Evolutionary conservation across 1,140 invertebrate species (phyloP), one percentile per base, ranked within the genome.

Genomic region (Tenebrio molitor): DNA sequence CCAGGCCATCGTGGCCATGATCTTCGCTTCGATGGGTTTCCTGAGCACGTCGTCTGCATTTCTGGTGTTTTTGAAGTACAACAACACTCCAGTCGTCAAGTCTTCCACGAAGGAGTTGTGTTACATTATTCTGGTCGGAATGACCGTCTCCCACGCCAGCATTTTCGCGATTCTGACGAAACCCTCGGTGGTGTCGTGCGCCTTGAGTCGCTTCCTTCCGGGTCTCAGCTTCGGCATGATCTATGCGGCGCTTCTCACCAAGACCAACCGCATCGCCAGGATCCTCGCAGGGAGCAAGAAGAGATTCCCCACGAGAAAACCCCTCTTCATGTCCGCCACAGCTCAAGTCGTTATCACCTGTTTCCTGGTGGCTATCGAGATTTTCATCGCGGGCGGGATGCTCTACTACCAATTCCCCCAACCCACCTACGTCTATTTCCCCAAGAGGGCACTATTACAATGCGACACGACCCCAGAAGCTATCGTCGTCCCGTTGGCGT

Each of bases 221-320:
- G 92, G 92, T 1, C 85, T 95, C 36, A 91, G 91, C 36, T 95
- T 96, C 78, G 89, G 92, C 0, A 91, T 95, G 83, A 94, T 95
- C 72, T 96, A 95, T 81, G 91, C 92, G 0, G 90, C 93, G 2
- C 83, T 96, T 8, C 86, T 95, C 1, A 95, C 93, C 1, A 95
- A 95, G 86, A 96, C 94, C 0, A 95, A 96, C 83, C 85, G 94
- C 53, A 96, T 96, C 33, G 92, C 93, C 0, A 82, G 94, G 12
- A 95, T 95, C 75, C 85, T 96, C 29, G 92, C 93, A 7, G 92
- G 92, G 0, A 92, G 91, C 46, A 95, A 94, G 80, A 94, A 94
- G 79, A 84, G 88, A 62, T 93, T 94, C 68, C 90, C 94, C 39
- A 94, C 91, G 0, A 89, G 91, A 72, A 94, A 94, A 77, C 91